Base-by-base conservation (phyloP, 2,797 vertebrate species). In the Pseudochromis fuscus region DNA sequence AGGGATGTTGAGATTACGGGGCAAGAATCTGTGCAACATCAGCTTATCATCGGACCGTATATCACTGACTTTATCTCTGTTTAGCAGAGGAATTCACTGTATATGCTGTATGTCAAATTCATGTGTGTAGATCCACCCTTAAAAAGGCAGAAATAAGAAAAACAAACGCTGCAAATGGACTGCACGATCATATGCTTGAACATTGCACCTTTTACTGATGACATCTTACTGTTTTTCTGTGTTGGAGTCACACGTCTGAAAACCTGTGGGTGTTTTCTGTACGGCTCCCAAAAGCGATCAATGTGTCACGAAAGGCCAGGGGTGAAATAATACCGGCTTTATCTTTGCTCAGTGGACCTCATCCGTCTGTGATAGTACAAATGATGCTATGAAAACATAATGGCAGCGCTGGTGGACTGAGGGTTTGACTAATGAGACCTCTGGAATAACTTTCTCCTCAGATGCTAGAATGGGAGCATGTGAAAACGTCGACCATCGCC, bases 261-360 rank as follows among this genome's bases (percentile, higher is more conserved):
- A 81, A 63, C 60, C 57, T 61, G 59, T 15, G 66, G 28, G 72
- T 67, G 25, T 84, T 81, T n/a, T 76, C 60, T 68, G 51, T 30
- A 28, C 3, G 5, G n/a, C 72, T 86, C 83, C 77, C 72, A 77
- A 88, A 86, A 81, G 83, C 24, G 10, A 76, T 77, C 67, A 31
- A 53, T 59, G 80, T 83, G 89, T 87, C 84, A 80, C 71, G 75
- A 67, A 51, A 81, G 85, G 81, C 83, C 76, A 78, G 68, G 65
- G 86, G 79, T 92, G 87, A 87, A 93, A 88, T 86, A 88, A 88
- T 83, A 87, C 67, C 21, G 49, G 67, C 85, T 91, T 83, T 89
- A 86, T 91, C 88, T 89, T 88, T 78, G 86, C 81, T 87, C 83
- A 86, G 66, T 89, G 79, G 78, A 88, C 86, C 89, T 84, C 77